Conservation (phyloP, 1,140 invertebrate species). For the Epicauta chinensis region DNA sequence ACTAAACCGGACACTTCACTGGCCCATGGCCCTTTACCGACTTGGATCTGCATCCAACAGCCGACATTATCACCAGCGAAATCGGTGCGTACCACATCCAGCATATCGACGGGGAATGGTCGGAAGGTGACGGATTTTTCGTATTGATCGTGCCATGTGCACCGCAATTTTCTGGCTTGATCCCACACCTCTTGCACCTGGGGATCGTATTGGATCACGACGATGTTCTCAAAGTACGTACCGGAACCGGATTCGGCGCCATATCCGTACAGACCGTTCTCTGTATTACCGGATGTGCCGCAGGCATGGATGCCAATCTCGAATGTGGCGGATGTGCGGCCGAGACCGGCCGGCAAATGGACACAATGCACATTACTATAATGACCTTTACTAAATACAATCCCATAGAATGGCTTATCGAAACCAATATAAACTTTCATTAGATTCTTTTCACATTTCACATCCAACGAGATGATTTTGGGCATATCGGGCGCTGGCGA, state of each 20-base stretch:
- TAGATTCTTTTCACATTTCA: slow-evolving; percentile 89
- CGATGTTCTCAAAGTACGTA: slow-evolving; percentile 91
- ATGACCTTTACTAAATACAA: slow-evolving; percentile 88
- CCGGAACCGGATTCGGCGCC: slow-evolving; percentile 80
- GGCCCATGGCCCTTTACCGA: slow-evolving; percentile 93
- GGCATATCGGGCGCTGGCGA: slow-evolving; percentile 77
- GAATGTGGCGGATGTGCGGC: slow-evolving; percentile 78
- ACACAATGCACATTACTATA: slow-evolving; percentile 90
- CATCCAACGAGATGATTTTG: slow-evolving; percentile 83
- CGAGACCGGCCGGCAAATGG: slow-evolving; percentile 80
- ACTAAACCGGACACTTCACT: slow-evolving; percentile 90
- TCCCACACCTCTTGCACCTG: slow-evolving; percentile 96
- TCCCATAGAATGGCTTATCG: slow-evolving; percentile 91
- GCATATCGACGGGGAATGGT: slow-evolving; percentile 92
- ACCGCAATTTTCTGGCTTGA: slow-evolving; percentile 84
- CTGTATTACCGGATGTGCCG: slow-evolving; percentile 84
- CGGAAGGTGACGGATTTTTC: slow-evolving; percentile 93
- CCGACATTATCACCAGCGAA: slow-evolving; percentile 94
- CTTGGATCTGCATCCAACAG: slow-evolving; percentile 93
- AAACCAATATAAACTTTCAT: slow-evolving; percentile 89
- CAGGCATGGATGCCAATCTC: slow-evolving; percentile 87
- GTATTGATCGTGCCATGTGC: slow-evolving; percentile 94
- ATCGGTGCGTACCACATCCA: slow-evolving; percentile 87
- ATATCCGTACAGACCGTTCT: slow-evolving; percentile 78
- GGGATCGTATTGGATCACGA: slow-evolving; percentile 90